Conservation (phyloP, 2,888 invertebrate genomes). For the Acleris holmiana region DNA sequence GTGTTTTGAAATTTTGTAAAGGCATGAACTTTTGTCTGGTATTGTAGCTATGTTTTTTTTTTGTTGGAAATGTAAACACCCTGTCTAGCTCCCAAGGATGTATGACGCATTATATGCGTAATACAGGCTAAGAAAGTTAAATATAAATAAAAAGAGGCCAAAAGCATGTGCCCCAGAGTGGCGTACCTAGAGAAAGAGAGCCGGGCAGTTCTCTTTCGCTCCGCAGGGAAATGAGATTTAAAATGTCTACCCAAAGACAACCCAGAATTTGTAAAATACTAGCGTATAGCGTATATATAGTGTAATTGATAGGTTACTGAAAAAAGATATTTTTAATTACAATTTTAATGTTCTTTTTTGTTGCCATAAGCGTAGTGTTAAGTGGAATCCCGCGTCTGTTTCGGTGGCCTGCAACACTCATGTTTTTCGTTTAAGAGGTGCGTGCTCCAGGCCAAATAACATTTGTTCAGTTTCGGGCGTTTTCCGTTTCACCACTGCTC, state of each 20-base stretch:
- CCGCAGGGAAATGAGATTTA: slow-evolving; percentile 26
- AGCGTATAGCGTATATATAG: slow-evolving; percentile 63
- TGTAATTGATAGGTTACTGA: slow-evolving; percentile 59
- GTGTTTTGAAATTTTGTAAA: background rate
- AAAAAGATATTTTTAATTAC: slow-evolving; percentile 78
- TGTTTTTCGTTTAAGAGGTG: slow-evolving; percentile 32
- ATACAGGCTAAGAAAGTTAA: too few relatives aligned
- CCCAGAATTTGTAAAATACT: slow-evolving; percentile 70
- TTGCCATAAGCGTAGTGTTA: slow-evolving; percentile 72
- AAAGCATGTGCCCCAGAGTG: slow-evolving; percentile 8
- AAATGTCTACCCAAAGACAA: slow-evolving; percentile 44
- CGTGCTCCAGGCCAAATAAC: slow-evolving; percentile 23
- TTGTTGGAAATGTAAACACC: too few relatives aligned
- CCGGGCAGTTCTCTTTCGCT: slow-evolving; percentile 60
- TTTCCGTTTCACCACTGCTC: slow-evolving; percentile 34
- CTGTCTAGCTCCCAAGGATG: too few relatives aligned
- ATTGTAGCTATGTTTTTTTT: too few relatives aligned
- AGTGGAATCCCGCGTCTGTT: slow-evolving; percentile 57
- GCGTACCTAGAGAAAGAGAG: slow-evolving; percentile 47
- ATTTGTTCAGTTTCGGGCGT: background rate
- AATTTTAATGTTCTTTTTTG: slow-evolving; percentile 61
- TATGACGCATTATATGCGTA: too few relatives aligned
- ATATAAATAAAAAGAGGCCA: slow-evolving; percentile 13
- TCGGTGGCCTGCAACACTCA: slow-evolving; percentile 49
- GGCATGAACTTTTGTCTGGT: slow-evolving; percentile 9